Base-by-base conservation (phyloP, 2,888 invertebrate species). In the Drosophila pseudotalamancana region DNA sequence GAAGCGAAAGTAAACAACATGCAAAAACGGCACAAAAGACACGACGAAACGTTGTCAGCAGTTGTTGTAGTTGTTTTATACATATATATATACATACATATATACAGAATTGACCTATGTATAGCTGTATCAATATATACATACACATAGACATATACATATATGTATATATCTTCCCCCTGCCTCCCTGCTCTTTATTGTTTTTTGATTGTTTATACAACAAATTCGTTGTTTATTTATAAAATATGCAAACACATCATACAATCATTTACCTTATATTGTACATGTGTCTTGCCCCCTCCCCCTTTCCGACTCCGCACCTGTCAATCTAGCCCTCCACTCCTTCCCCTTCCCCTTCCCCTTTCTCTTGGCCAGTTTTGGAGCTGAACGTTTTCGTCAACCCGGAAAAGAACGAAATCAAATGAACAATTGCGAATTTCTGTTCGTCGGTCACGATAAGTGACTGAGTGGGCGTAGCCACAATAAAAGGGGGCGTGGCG, bases 221-320 rank as follows among this genome's bases (percentile, higher is more conserved):
- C 78, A 67, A 62, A 32, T 55, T 35, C 46, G 61, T 55, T 68
- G 80, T 80, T 80, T 79, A 80, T 79, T 80, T 83, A 68, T 72
- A 80, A 60, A 77, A 83, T 55, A 80, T 71, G 80, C 82, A 75
- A 64, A 75, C 82, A 69, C 82, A 78, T 74, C 82, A 75, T 54
- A 82, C 76, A 82, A 62, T 70, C 43, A 66, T 72, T 72, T 68
- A 77, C 64, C 67, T 76, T 55, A 43, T 61, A 59, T 67, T 70
- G 61, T 65, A 77, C 62, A 68, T 55, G 62, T 62, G 54, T 71
- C 54, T 65, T 54, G 32, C 18, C 4, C n/a, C 0, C 34, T 4
- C 27, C 6, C 21, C 5, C 1, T 6, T 25, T 16, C 1, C 12
- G 1, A n/a, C 18, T 4, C 0, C 4, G n/a, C 49, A 27, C 46